Evolutionary conservation across 2,888 invertebrate genomes (phyloP).

Genomic region (Incurvaria masculella): DNA sequence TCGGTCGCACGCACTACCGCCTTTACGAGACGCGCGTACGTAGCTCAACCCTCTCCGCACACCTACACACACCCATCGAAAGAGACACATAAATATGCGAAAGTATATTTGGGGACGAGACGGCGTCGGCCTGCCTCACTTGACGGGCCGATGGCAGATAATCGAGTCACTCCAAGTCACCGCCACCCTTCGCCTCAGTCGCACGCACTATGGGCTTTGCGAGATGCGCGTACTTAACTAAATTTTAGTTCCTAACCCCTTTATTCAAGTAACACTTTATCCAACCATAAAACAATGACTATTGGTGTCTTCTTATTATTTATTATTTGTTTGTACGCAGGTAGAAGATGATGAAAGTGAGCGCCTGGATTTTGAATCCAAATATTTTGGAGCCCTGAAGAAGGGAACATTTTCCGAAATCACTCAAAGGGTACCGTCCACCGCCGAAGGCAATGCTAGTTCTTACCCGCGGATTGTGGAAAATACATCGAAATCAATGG

Average conservation of each 20-base stretch:
- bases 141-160: conserved; percentile 58
- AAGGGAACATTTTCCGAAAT: conserved; percentile 12
- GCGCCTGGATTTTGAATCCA: conserved; percentile 35
- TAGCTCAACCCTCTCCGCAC: too few relatives aligned
- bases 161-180: conserved; percentile 54
- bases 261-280: too few relatives aligned
- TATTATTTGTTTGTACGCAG: conserved; percentile 17
- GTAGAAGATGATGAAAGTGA: conserved; percentile 37
- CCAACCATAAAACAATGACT: too few relatives aligned
- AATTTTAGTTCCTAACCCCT: too few relatives aligned
- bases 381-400: conserved; percentile 42
- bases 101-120: too few relatives aligned
- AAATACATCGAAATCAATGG: too few relatives aligned
- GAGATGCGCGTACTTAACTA: conserved; percentile 37
- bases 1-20: conserved; percentile 37
- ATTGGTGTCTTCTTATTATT: neutral
- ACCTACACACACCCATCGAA: too few relatives aligned
- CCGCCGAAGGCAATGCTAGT: too few relatives aligned
- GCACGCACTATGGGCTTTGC: conserved; percentile 39
- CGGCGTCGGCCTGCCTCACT: conserved; percentile 42
- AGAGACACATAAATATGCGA: too few relatives aligned
- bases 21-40: conserved; percentile 46
- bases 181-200: conserved; percentile 29
- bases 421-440: too few relatives aligned
- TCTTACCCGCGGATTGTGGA: too few relatives aligned